A percentile compares a stretch with the other conserved stretches of the same genome.
Evolutionary conservation across 2,888 invertebrate species (phyloP).

Genomic region (Sinopyrophorus schimmeli): DNA sequence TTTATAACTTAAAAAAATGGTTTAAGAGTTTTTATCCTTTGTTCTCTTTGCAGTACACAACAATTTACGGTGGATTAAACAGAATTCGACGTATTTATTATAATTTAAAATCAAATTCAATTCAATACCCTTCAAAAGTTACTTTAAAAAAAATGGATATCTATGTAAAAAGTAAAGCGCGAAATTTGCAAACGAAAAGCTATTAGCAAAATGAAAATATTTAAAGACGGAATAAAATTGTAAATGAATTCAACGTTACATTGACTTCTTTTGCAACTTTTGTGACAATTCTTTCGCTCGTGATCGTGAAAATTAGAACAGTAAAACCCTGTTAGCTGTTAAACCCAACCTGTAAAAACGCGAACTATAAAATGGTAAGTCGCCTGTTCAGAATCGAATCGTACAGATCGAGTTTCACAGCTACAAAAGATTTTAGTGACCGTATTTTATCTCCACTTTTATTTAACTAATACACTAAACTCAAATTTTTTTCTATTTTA

Average conservation of each 20-base stretch:
- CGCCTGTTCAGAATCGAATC: slow-evolving; percentile 28
- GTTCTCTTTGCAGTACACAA: no score
- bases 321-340: slow-evolving; percentile 36
- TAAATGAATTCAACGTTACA: slow-evolving; percentile 14
- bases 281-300: slow-evolving; percentile 37
- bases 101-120: no score
- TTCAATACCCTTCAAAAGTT: no score
- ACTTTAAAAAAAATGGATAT: no score
- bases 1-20: slow-evolving; percentile 22
- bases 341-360: slow-evolving; percentile 32
- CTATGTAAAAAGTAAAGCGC: no score
- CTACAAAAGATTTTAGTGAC: slow-evolving; percentile 28
- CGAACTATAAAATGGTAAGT: slow-evolving; percentile 34
- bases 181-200: slow-evolving; percentile 8
- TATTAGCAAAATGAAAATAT: slow-evolving; percentile 11
- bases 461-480: slow-evolving; percentile 26
- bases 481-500: slow-evolving; percentile 17
- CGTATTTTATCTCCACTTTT: slow-evolving; percentile 29
- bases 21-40: slow-evolving; percentile 11
- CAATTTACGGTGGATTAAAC: no score
- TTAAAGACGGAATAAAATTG: slow-evolving; percentile 2
- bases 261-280: slow-evolving; percentile 21
- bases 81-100: no score
- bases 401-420: slow-evolving; percentile 26
- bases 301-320: slow-evolving; percentile 39